A percentile compares a stretch with the other conserved stretches of the same genome.
Evolutionary conservation across 1,140 invertebrate species (phyloP).

Genomic region (Macrocentrus cingulum): DNA sequence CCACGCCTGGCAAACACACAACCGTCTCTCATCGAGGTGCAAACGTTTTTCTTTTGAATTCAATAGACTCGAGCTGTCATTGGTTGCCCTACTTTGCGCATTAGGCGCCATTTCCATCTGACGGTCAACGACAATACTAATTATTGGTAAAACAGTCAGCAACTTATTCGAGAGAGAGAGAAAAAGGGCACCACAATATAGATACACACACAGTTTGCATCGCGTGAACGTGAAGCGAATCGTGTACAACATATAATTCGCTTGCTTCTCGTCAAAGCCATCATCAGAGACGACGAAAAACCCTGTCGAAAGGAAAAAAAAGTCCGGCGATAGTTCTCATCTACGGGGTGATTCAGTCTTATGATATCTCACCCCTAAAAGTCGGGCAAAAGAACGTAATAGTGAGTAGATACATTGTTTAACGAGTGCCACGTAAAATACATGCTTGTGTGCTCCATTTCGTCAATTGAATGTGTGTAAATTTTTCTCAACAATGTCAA

Average conservation of each 20-base stretch:
- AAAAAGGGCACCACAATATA: too few species aligned
- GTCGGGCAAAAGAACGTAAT: conserved; percentile 32
- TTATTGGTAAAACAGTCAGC: too few species aligned
- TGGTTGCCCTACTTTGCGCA: too few species aligned
- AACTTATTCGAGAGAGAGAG: too few species aligned
- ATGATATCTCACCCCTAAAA: conserved; percentile 41
- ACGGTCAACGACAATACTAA: too few species aligned
- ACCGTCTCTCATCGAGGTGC: not conserved
- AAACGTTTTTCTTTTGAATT: conserved; percentile 20
- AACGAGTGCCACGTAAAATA: not conserved
- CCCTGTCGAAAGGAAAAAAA: conserved; percentile 24
- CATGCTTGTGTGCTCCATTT: not conserved
- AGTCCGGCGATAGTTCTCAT: conserved; percentile 31
- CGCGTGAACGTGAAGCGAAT: too few species aligned
- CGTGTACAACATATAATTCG: too few species aligned
- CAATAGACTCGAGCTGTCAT: too few species aligned
- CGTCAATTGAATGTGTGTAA: not conserved
- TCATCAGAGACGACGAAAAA: conserved; percentile 17
- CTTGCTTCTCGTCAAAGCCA: not conserved
- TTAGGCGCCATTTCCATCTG: too few species aligned
- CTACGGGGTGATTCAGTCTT: conserved; percentile 34
- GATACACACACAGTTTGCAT: too few species aligned
- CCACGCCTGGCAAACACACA: not conserved
- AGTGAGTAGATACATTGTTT: conserved; percentile 36
- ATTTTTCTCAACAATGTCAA: conserved; percentile 17